Conservation (phyloP, 2,888 invertebrate genomes). For the Lingula anatina region DNA sequence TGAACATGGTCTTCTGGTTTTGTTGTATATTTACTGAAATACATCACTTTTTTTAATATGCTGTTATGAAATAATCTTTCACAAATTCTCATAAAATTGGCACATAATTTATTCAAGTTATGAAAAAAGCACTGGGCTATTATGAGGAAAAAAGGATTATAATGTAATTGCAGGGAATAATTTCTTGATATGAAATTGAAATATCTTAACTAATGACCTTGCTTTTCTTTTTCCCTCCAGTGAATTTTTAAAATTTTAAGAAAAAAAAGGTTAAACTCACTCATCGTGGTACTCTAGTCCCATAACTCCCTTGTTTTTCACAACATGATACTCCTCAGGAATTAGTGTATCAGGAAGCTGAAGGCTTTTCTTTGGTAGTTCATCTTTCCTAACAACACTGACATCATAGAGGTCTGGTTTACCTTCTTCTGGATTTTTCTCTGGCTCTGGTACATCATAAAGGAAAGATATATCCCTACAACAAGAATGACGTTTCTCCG, state of each 20-base stretch:
- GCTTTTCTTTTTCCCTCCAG: not conserved
- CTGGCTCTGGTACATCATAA: slow-evolving; percentile 46
- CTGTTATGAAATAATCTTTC: too few species aligned
- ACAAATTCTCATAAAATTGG: too few species aligned
- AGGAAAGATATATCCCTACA: slow-evolving; percentile 51
- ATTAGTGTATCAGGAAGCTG: slow-evolving; percentile 49
- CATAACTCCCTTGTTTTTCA: slow-evolving; percentile 49
- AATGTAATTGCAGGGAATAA: too few species aligned
- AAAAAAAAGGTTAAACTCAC: too few species aligned
- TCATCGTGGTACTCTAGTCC: slow-evolving; percentile 49
- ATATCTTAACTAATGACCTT: not conserved
- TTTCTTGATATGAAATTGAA: not conserved
- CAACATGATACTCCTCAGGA: slow-evolving; percentile 50
- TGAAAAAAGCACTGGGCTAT: too few species aligned
- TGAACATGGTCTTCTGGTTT: slow-evolving; percentile 47
- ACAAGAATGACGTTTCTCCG: too few species aligned
- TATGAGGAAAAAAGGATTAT: too few species aligned
- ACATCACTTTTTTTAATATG: too few species aligned
- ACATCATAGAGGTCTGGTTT: slow-evolving; percentile 31
- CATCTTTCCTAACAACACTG: slow-evolving; percentile 32
- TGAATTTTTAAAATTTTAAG: not conserved
- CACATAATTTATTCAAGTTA: too few species aligned
- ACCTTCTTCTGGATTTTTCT: slow-evolving; percentile 23
- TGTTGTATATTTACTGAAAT: slow-evolving; percentile 44
- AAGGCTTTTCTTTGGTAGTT: too few species aligned